phyloP scores from a whole-genome alignment of 2,113 vertebrate species.

The Scatophagus argus region DNA sequence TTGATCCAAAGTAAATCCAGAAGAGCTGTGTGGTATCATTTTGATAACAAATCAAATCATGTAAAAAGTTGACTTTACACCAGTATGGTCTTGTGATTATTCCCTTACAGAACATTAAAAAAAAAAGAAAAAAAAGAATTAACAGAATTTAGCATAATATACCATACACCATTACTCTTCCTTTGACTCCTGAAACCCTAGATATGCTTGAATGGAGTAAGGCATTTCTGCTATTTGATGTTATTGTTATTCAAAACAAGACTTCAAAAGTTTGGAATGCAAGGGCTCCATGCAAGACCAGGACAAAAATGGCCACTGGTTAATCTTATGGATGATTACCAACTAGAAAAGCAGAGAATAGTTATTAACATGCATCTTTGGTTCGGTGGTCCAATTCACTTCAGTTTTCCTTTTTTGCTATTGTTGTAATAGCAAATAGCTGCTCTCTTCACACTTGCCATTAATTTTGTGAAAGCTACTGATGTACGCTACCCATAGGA shows the following conservation, averaged over 20 bases:
- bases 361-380: slow-evolving; percentile 76
- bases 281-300: slow-evolving; percentile 50
- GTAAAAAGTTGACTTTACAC: slow-evolving; percentile 85
- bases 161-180: not conserved
- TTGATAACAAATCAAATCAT: slow-evolving; percentile 78
- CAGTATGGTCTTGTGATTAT: slow-evolving; percentile 80
- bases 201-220: slow-evolving; percentile 29
- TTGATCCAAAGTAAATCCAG: slow-evolving; percentile 46
- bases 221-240: slow-evolving; percentile 34
- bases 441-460: slow-evolving; percentile 52
- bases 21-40: slow-evolving; percentile 30
- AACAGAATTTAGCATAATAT: slow-evolving; percentile 60
- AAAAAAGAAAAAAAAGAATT: slow-evolving; percentile 67
- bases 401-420: slow-evolving; percentile 71
- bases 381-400: slow-evolving; percentile 79
- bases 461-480: slow-evolving; percentile 44
- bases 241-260: slow-evolving; percentile 10
- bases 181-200: slow-evolving; percentile 11
- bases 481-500: slow-evolving; percentile 56
- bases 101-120: slow-evolving; percentile 82
- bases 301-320: slow-evolving; percentile 54
- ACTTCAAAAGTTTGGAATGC: slow-evolving; percentile 76
- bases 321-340: slow-evolving; percentile 69
- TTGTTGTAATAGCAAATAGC: slow-evolving; percentile 52
- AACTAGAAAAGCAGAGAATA: slow-evolving; percentile 72